Evolutionary conservation across 2,113 vertebrate species (phyloP).

Genomic region (Cyprinodon tularosa): DNA sequence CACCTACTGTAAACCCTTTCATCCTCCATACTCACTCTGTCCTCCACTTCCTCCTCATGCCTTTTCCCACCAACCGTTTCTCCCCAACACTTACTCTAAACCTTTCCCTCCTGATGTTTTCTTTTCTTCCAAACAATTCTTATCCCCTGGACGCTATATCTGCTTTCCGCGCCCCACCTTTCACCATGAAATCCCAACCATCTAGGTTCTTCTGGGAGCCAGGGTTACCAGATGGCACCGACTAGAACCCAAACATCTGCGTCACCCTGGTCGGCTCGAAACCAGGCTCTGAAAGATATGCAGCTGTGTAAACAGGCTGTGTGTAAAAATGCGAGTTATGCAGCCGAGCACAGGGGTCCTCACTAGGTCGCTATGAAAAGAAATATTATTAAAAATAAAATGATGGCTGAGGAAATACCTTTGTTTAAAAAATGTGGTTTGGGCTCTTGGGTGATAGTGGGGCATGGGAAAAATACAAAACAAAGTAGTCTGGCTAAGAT

Average conservation of each 20-base stretch:
- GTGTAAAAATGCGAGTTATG: slow-evolving; percentile 73
- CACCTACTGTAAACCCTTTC: slow-evolving; percentile 5
- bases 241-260: slow-evolving; percentile 60
- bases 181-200: slow-evolving; percentile 38
- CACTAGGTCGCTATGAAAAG: slow-evolving; percentile 55
- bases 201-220: slow-evolving; percentile 41
- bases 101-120: not conserved
- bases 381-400: slow-evolving; percentile 72
- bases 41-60: not conserved
- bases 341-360: slow-evolving; percentile 55
- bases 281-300: slow-evolving; percentile 44
- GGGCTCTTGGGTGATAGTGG: slow-evolving; percentile 52
- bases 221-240: slow-evolving; percentile 70
- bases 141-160: slow-evolving; percentile 20
- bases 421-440: slow-evolving; percentile 47
- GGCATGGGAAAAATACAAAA: slow-evolving; percentile 68
- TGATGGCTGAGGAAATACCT: slow-evolving; percentile 65
- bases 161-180: slow-evolving; percentile 33
- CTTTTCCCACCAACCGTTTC: not conserved
- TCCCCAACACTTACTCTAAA: not conserved
- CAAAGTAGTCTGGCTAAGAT: slow-evolving; percentile 38
- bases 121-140: not conserved
- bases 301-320: slow-evolving; percentile 77
- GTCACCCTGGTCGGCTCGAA: slow-evolving; percentile 48
- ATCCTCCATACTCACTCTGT: slow-evolving; percentile 26